These are phyloP conservation scores for Choloepus hoffmanni DNA, from an alignment of 2,113 vertebrate genomes.

Conservation along the genomic window DNA sequence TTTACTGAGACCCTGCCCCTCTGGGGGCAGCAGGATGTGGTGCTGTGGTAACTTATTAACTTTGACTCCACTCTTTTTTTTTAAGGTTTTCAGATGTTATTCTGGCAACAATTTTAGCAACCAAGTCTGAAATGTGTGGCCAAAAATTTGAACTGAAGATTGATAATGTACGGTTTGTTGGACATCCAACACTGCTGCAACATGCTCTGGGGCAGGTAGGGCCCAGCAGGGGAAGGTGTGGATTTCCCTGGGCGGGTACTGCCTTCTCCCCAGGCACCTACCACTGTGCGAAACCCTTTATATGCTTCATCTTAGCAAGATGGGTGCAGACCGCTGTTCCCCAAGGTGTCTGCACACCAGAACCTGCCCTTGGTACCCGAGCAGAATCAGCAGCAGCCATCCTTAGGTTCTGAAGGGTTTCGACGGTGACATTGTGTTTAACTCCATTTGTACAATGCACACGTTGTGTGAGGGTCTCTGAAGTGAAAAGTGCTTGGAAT, in stretches of 20 bases:
- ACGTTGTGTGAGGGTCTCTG: neutral
- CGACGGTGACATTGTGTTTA: neutral
- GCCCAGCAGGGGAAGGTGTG: neutral
- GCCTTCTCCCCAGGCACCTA: neutral
- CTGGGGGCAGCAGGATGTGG: neutral
- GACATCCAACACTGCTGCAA: constrained; percentile 96
- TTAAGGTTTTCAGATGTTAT: constrained; percentile 98
- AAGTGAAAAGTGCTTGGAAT: neutral
- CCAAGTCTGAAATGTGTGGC: constrained; percentile 98
- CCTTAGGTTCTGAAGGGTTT: neutral
- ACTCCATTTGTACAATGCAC: neutral
- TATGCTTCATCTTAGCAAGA: too few relatives aligned
- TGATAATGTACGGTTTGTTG: constrained; percentile 98
- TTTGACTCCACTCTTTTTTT: constrained; percentile 72
- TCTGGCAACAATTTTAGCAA: constrained; percentile 98
- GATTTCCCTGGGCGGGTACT: neutral
- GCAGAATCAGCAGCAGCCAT: neutral
- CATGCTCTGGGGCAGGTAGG: constrained; percentile 91
- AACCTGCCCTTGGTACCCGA: neutral
- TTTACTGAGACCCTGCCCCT: neutral
- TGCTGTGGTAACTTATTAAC: constrained; percentile 16
- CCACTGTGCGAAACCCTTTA: too few relatives aligned
- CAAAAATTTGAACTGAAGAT: constrained; percentile 99
- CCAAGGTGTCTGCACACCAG: too few relatives aligned
- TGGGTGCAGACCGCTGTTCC: too few relatives aligned